Evolutionary conservation across 92 coral and sea anemone genomes (phyloP), one percentile per base, ranked within the genome.

Genomic region (Bergia puertoricense): DNA sequence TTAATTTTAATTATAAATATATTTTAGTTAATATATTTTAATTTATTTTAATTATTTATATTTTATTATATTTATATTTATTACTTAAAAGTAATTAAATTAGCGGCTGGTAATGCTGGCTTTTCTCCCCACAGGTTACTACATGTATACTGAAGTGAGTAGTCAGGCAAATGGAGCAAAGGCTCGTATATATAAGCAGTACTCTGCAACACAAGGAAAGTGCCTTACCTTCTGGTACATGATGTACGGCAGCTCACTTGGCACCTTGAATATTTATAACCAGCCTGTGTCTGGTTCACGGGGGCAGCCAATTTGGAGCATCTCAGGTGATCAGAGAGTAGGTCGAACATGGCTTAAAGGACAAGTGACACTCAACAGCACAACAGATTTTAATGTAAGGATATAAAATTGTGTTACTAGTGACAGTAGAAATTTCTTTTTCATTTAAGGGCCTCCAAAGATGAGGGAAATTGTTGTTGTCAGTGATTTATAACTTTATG

Each of bases 201-300:
- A 88, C 57, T 80, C 95, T 6, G 85, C 98, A 16, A n/a, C 91
- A 11, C 51, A 39, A 0, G 96, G 94, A 3, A 90, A 90, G 36
- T 96, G 99, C 77, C 92, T 96, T 9, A 89, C 86, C 74, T 96
- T 96, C 77, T 96, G 93, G 92, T 96, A 89, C 88, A 95, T 95
- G 94, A 96, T 96, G 99, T 96, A 93, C 69, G 99, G 99, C 20
- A 75, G 89, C 0, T 42, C 85, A 0, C 89, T 96, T 8, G 98
- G 96, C 51, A 93, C 96, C 1, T 89, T 96, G 44, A 96, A 96
- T 44, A 94, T 96, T 10, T 96, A 96, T 79, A 86, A 84, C n/a
- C 92, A 91, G 66, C 92, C 95, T 44, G 91, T 85, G 6, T 95
- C 95, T n/a, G 86, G 65, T 43, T 59, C 23, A 18, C 92, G 89